A percentile compares a stretch with the other conserved stretches of the same genome.
Evolutionary conservation across 2,888 invertebrate genomes (phyloP).

Genomic region (Drosophila barbarae): DNA sequence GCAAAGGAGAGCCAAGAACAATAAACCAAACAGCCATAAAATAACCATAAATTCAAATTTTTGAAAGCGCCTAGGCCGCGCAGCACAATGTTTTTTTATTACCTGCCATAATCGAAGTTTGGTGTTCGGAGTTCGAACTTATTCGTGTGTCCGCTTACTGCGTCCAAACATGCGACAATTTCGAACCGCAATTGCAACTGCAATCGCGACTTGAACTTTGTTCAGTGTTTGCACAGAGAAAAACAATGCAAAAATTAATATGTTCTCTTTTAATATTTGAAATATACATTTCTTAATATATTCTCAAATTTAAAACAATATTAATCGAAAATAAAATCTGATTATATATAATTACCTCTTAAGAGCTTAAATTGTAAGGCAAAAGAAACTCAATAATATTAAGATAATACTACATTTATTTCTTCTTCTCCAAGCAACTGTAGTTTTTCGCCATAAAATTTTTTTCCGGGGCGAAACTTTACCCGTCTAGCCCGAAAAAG

Average conservation of each 20-base stretch:
- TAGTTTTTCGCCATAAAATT: background rate
- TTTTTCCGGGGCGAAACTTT: slow-evolving; percentile 18
- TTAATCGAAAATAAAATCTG: background rate
- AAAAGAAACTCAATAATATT: background rate
- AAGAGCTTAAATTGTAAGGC: no score
- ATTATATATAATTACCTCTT: no score
- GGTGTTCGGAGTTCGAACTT: slow-evolving; percentile 19
- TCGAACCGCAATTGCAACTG: slow-evolving; percentile 24
- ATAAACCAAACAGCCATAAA: slow-evolving; percentile 51
- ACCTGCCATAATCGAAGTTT: slow-evolving; percentile 65
- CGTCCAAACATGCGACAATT: slow-evolving; percentile 62
- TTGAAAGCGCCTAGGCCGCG: slow-evolving; percentile 40
- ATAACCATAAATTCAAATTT: slow-evolving; percentile 41
- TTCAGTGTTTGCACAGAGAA: slow-evolving; percentile 1
- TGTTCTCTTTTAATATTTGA: background rate
- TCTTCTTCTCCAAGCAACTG: no score
- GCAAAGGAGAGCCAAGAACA: slow-evolving; percentile 37
- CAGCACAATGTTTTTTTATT: slow-evolving; percentile 50
- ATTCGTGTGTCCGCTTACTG: slow-evolving; percentile 49
- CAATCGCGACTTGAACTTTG: slow-evolving; percentile 15
- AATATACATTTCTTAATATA: background rate
- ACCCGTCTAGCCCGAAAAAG: slow-evolving; percentile 44
- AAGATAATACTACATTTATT: background rate
- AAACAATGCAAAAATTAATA: background rate
- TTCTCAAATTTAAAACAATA: background rate